These are phyloP conservation scores for Abramis brama DNA, from an alignment of 2,113 vertebrate genomes.

Conservation along the genomic window DNA sequence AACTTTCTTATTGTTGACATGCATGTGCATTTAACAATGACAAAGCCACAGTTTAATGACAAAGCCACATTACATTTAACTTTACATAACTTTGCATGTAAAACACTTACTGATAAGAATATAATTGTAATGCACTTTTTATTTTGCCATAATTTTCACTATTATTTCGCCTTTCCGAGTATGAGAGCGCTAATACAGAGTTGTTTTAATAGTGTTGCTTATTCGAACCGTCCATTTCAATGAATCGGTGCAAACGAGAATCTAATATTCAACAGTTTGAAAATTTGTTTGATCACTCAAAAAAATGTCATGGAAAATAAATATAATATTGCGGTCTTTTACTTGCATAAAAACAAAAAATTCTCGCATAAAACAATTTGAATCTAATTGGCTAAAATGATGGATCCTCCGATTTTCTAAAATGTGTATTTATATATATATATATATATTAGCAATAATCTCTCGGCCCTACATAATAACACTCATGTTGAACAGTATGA, in stretches of 20 bases:
- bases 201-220: neutral
- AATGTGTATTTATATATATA: neutral
- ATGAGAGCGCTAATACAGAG: neutral
- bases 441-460: neutral
- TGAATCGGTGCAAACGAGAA: neutral
- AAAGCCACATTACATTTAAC: neutral
- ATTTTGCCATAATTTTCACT: neutral
- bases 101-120: neutral
- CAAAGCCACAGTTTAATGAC: neutral
- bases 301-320: neutral
- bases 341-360: neutral
- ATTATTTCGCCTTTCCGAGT: neutral
- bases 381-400: neutral
- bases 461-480: too few relatives aligned
- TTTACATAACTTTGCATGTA: neutral
- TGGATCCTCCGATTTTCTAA: neutral
- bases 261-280: neutral
- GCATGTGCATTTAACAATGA: neutral
- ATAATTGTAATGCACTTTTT: neutral
- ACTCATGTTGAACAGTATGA: neutral
- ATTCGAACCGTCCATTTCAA: neutral
- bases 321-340: neutral
- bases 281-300: neutral
- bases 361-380: neutral
- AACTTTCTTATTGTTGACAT: neutral